Conservation (phyloP, 2,113 vertebrate genomes). For the Synodontis membranacea region DNA sequence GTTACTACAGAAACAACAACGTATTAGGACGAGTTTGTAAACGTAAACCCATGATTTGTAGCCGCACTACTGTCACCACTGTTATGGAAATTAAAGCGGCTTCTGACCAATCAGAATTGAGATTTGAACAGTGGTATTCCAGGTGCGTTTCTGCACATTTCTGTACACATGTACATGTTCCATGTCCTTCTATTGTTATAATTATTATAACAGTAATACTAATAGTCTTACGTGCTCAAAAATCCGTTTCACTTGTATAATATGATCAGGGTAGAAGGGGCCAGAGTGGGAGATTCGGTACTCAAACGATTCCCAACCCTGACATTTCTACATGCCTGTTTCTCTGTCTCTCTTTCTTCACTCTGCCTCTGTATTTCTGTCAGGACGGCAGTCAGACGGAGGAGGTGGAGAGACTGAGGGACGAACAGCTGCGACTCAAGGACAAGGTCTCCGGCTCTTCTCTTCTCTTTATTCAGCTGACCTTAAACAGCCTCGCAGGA, state of each 20-base stretch:
- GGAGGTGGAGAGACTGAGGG: conserved; percentile 61
- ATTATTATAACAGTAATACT: background rate
- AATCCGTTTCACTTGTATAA: background rate
- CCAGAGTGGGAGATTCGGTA: background rate
- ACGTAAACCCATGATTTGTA: background rate
- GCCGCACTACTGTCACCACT: background rate
- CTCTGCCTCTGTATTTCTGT: conserved; percentile 4
- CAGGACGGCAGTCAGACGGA: conserved; percentile 50
- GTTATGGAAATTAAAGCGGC: too few species aligned
- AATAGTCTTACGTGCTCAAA: background rate
- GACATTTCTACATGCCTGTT: background rate
- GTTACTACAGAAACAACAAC: background rate
- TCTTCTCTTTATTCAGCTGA: background rate
- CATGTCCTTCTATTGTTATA: background rate
- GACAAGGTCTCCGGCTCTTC: conserved; percentile 56
- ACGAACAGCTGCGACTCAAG: conserved; percentile 60
- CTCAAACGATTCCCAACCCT: background rate
- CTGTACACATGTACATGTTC: too few species aligned
- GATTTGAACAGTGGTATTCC: background rate
- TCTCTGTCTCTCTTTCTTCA: background rate
- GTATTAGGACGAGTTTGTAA: background rate
- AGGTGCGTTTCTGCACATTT: too few species aligned
- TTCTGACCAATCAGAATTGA: background rate
- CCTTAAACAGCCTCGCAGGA: background rate
- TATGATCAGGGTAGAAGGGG: background rate